Percentiles rank a stretch among this genome's conserved stretches.
These are phyloP conservation scores for Chaunax sp. DNA, from an alignment of 2,797 vertebrate species.

Conservation along the genomic window DNA sequence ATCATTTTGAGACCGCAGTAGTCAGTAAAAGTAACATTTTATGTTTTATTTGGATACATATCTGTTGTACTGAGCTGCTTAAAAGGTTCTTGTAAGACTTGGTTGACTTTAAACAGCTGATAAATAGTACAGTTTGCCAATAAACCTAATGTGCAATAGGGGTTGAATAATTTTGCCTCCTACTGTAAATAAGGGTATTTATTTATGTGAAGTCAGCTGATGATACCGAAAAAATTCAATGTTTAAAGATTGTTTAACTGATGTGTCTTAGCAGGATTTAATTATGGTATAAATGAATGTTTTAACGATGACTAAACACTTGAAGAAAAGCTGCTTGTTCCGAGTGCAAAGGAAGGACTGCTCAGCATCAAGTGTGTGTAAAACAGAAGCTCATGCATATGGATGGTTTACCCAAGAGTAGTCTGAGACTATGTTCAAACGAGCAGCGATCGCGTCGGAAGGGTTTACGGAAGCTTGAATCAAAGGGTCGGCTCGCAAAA, in stretches of 20 bases:
- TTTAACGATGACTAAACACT: conserved; percentile 67
- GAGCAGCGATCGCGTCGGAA: conserved; percentile 33
- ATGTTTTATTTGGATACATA: too few species aligned
- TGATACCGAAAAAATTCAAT: conserved; percentile 13
- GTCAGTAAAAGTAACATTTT: too few species aligned
- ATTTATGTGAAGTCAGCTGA: conserved; percentile 17
- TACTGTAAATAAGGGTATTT: conserved; percentile 1
- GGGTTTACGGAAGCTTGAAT: conserved; percentile 53
- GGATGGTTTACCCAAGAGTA: conserved; percentile 50
- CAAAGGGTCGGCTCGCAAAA: conserved; percentile 34
- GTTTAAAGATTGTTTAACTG: conserved; percentile 52
- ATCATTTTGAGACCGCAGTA: too few species aligned
- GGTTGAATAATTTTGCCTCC: background rate
- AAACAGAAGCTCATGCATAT: conserved; percentile 69
- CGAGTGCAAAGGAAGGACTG: conserved; percentile 39
- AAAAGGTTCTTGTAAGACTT: too few species aligned
- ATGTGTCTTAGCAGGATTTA: conserved; percentile 64
- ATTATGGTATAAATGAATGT: conserved; percentile 66
- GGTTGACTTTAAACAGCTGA: too few species aligned
- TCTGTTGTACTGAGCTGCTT: too few species aligned
- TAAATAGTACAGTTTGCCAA: too few species aligned
- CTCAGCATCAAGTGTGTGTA: conserved; percentile 57
- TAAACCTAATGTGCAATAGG: too few species aligned
- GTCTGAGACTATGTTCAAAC: conserved; percentile 42
- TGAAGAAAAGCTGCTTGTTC: conserved; percentile 67